These are phyloP conservation scores for Drosophila murphyi DNA, from an alignment of 1,140 invertebrate genomes.

Conservation along the genomic window DNA sequence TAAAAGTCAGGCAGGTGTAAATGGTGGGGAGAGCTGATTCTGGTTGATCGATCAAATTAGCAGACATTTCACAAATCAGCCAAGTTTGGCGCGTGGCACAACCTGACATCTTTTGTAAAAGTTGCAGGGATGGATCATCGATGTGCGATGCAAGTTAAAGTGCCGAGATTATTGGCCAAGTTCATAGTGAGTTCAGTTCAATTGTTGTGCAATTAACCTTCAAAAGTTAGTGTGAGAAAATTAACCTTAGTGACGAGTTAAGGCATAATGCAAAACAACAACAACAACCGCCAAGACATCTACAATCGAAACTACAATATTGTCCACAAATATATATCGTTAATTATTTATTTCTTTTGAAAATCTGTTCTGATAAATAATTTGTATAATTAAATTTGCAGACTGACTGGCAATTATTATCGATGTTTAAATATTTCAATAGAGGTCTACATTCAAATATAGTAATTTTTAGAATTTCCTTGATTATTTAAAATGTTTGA, in stretches of 20 bases:
- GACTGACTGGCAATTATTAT: too few species aligned
- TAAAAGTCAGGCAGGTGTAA: conserved; percentile 72
- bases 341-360: too few species aligned
- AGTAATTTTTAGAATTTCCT: too few species aligned
- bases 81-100: conserved; percentile 35
- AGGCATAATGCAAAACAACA: conserved; percentile 52
- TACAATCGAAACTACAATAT: conserved; percentile 30
- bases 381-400: too few species aligned
- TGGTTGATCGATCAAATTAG: conserved; percentile 75
- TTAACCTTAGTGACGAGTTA: conserved; percentile 75
- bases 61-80: conserved; percentile 49
- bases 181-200: conserved; percentile 14
- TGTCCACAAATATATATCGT: too few species aligned
- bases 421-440: too few species aligned
- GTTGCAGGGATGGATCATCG: neutral
- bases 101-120: conserved; percentile 25
- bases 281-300: conserved; percentile 36
- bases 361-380: too few species aligned
- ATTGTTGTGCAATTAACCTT: conserved; percentile 68
- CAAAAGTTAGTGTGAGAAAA: conserved; percentile 76
- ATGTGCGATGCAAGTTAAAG: conserved; percentile 11
- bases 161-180: conserved; percentile 6
- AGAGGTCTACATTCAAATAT: too few species aligned
- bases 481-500: too few species aligned
- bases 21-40: conserved; percentile 24